Base-by-base conservation (phyloP, 2,888 invertebrate genomes). In the Pemphredon lugubris region DNA sequence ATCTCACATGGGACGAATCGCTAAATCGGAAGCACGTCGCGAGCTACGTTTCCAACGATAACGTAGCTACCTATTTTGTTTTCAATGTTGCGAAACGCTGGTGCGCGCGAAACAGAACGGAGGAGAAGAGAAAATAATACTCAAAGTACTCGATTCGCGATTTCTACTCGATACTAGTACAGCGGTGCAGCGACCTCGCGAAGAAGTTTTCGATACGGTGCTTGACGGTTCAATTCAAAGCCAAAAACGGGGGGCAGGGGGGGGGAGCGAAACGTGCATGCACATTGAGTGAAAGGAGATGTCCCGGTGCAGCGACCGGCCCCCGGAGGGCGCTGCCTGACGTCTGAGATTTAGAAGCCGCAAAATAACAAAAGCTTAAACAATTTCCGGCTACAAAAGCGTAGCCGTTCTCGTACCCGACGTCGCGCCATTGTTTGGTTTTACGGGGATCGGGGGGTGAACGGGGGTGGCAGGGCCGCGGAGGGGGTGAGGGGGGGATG, bases 291-390 rank as follows among this genome's bases (percentile, higher is more conserved):
- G 37, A 30, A 3, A 53, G 34, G 20, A 54, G 54, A 40, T 21
- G 42, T 9, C 42, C 30, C 47, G 44, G 16, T 34, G 47, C 39
- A 13, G 21, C 13, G 26, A 14, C n/a, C 14, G 26, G 26, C 18
- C 34, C 37, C 47, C 60, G 16, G 30, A 50, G 58, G 66, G 65
- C 60, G 69, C 55, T 14, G 39, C 39, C 72, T 81, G 83, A 84
- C 80, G 82, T 84, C 83, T 83, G 83, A 86, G 84, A 86, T 85
- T 86, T 83, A 82, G 86, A 86, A 86, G 85, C 86, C 86, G 74
- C 82, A 84, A 84, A 85, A 86, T 84, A 82, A 84, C 83, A 84
- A 87, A 86, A 83, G 85, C 86, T 87, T 80, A 82, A 86, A 85
- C 86, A 84, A 86, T 86, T 86, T 84, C 83, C 83, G 83, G 73